Base-by-base conservation (phyloP, 2,797 vertebrate genomes). In the Anguilla marmorata region DNA sequence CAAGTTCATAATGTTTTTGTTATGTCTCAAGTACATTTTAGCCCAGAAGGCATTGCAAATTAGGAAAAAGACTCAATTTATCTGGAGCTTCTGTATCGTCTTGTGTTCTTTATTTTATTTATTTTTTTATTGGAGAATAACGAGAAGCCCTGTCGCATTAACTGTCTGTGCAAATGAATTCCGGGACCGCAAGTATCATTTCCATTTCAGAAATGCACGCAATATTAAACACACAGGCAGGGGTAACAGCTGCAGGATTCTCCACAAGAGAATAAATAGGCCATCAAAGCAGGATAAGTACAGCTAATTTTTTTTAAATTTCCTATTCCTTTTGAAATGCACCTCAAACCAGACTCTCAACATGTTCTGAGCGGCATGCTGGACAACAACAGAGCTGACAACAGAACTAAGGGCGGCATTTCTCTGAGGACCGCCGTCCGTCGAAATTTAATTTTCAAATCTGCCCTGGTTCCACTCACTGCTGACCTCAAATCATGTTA, bases 151-250 rank as follows among this genome's bases (percentile, higher is more conserved):
- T 21, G 56, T 76, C 27, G 6, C 45, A 80, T 56, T 83, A 82
- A 66, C 3, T 41, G n/a, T 27, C 27, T 8, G 45, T 2, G 19
- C 27, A 33, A 84, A 84, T 84, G 11, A 84, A 58, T 9, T 12
- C 41, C 69, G 90, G 86, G 92, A 93, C 93, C 90, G 89, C 92
- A 94, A 93, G 92, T 94, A 69, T 89, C 87, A 92, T 94, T 94
- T 94, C 92, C 88, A 90, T 93, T 92, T 94, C 89, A 94, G 72
- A 91, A 94, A 80, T 91, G 91, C 90, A 85, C 91, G 91, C 89
- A 84, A 91, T 92, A 92, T 92, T 91, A 94, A 93, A 88, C 92
- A 92, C 93, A 94, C 89, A 85, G 86, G 11, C 86, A 7, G 63
- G 45, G 54, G 79, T n/a, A 69, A 72, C 9, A 45, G 11, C 21